Base-by-base conservation (phyloP, 2,888 invertebrate species). In the Globia sparganii region DNA sequence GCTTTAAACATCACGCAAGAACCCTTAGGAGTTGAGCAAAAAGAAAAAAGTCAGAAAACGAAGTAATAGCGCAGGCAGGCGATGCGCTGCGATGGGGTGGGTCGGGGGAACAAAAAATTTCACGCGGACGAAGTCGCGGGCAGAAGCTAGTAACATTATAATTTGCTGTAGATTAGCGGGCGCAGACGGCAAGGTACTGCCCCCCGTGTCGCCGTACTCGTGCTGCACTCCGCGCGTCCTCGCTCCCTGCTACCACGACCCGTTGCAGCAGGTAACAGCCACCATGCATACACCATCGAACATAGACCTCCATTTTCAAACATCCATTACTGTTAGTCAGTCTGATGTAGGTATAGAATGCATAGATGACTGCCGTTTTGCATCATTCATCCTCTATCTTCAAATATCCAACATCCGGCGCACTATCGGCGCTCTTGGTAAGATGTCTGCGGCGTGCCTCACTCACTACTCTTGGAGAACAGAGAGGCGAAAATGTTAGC, bases 201-300 rank as follows among this genome's bases (percentile, higher is more conserved):
- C 96, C 0, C 97, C 97, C 0, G 97, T 97, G 58, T 94, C 97
- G 0, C 97, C 97, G 0, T 97, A 97, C 94, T 97, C 97, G 46
- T 97, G 97, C 91, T 97, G 97, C 91, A 96, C 97, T 67, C 94
- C 97, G 6, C 93, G 96, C 49, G 97, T 97, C 83, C 95, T 97
- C 62, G 96, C 97, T 69, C 97, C 97, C 9, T 97, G 97, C 93
- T 97, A 97, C 87, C 97, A 97, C 90, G 97, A 97, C 89, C 97
- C 97, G 0, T 86, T 97, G 76, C 97, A 97, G 87, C 97, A 96
- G 94, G 96, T 94, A 68, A 56, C 56, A n/a, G 6, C 5, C 18
- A 34, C 2, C n/a, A 2, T 18, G 25, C 6, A 43, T 43, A 6
- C 34, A 34, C 28, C 6, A 66, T 6, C 4, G 9, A 40, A 11